A percentile compares a stretch with the other conserved stretches of the same genome.
Evolutionary conservation across 2,113 vertebrate genomes (phyloP).

Genomic region (Thamnaconus septentrionalis): DNA sequence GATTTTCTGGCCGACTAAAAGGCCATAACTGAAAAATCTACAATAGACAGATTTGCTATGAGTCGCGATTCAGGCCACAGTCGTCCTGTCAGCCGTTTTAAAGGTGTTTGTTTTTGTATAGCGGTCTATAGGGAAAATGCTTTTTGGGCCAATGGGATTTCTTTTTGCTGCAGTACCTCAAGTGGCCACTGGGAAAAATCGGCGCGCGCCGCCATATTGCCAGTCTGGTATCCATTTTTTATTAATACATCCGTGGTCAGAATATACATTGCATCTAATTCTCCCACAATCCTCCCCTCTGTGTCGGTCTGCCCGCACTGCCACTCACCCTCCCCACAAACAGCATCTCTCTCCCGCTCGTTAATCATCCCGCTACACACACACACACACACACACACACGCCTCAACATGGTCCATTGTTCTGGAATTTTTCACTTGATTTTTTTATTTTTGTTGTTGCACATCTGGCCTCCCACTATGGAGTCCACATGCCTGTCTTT

Average conservation of each 20-base stretch:
- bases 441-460: conserved; percentile 5
- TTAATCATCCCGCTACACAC: conserved; percentile 62
- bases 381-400: conserved; percentile 7
- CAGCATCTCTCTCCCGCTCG: conserved; percentile 58
- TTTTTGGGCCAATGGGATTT: no score
- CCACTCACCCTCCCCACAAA: conserved; percentile 58
- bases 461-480: conserved; percentile 18
- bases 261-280: conserved; percentile 52
- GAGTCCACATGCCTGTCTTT: conserved; percentile 11
- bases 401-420: conserved; percentile 19
- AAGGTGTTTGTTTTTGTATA: no score
- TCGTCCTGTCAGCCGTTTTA: no score
- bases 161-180: no score
- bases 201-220: no score
- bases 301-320: conserved; percentile 55
- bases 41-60: no score
- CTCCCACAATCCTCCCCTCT: conserved; percentile 55
- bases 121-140: no score
- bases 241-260: conserved; percentile 23
- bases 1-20: no score
- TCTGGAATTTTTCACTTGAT: conserved; percentile 11
- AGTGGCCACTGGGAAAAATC: no score
- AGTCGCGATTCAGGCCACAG: no score
- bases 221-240: no score
- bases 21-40: no score